These are phyloP conservation scores for Coilia nasus DNA, from an alignment of 2,797 vertebrate genomes.

Conservation along the genomic window DNA sequence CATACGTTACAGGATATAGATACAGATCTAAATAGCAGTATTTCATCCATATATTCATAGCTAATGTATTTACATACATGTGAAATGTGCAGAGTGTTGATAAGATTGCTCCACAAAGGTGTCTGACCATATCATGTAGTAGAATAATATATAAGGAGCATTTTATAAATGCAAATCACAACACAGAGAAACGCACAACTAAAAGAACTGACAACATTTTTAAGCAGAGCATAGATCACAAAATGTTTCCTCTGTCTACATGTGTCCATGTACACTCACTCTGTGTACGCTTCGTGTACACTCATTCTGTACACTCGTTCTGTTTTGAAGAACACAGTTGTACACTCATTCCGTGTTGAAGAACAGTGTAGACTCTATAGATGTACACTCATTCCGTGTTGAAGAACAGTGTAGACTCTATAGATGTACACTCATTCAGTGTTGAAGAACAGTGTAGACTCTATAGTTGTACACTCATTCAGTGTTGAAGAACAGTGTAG, in stretches of 20 bases:
- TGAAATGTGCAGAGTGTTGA: conserved; percentile 3
- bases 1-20: neutral
- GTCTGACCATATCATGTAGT: neutral
- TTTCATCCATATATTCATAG: neutral
- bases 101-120: neutral
- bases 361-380: too few species aligned
- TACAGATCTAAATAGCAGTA: neutral
- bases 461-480: too few species aligned
- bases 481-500: too few species aligned
- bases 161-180: neutral
- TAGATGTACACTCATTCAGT: too few species aligned
- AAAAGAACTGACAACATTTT: neutral
- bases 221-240: neutral
- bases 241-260: neutral
- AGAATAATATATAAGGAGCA: neutral
- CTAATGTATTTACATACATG: neutral
- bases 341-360: too few species aligned
- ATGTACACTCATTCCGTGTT: too few species aligned
- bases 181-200: neutral
- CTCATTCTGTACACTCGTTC: too few species aligned
- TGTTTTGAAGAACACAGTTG: too few species aligned
- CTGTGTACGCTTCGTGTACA: too few species aligned
- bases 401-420: too few species aligned
- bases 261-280: too few species aligned
- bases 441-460: too few species aligned